Conservation (phyloP, 2,113 vertebrate species). For the Pontoporia blainvillei region DNA sequence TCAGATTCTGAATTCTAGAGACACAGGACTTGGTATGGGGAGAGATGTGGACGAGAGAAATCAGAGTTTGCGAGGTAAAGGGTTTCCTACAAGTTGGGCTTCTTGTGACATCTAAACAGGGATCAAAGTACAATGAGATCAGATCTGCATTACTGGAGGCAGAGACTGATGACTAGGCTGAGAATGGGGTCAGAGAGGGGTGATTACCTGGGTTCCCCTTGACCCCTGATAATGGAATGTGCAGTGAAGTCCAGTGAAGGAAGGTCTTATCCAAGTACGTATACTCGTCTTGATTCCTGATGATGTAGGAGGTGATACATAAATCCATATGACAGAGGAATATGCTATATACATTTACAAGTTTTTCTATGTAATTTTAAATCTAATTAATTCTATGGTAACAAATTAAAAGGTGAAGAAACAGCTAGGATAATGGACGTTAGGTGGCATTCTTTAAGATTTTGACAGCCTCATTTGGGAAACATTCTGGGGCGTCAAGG, state of each 20-base stretch:
- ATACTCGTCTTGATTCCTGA: not conserved
- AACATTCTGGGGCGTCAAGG: not conserved
- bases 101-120: conserved; percentile 8
- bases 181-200: not conserved
- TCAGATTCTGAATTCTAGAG: not conserved
- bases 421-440: not conserved
- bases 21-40: not conserved
- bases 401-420: not conserved
- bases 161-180: not conserved
- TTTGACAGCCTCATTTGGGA: not conserved
- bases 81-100: not conserved
- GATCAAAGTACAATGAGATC: not conserved
- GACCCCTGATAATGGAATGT: not conserved
- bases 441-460: not conserved
- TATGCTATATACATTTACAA: not conserved
- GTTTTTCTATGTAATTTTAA: not conserved
- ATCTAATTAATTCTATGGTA: conserved; percentile 8
- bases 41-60: not conserved
- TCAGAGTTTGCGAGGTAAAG: not conserved
- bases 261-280: not conserved
- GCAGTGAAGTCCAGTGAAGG: not conserved
- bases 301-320: not conserved
- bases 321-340: conserved; percentile 13
- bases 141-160: not conserved
- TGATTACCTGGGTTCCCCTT: not conserved